Base-by-base conservation (phyloP, 2,888 invertebrate genomes). In the Cataglyphis rosenhaueri region DNA sequence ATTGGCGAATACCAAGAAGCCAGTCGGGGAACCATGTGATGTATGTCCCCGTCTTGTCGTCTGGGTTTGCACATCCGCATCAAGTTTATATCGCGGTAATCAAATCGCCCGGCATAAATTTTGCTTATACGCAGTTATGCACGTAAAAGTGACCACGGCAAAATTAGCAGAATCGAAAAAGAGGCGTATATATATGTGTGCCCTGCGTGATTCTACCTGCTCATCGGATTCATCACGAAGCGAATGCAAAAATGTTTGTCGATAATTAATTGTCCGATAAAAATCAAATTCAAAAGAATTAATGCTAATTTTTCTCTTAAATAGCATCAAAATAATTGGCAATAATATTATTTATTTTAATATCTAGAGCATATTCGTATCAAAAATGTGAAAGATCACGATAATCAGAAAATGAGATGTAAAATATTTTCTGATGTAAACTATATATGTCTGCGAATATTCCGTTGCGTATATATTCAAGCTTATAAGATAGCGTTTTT, bases 61-160 rank as follows among this genome's bases (percentile, higher is more conserved):
- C 92, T 91, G 90, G 91, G 91, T 91, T 90, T 89, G 92, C 89
- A 92, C 91, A 91, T 92, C 91, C 91, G 91, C 93, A 93, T 94
- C 93, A 93, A 93, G 91, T 92, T 94, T 93, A 93, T 94, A 94
- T 94, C 94, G 92, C 92, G 92, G 94, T 94, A 94, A 94, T 94
- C 94, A 94, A 94, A 94, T 94, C 93, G 91, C 92, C 91, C 90
- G 91, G 91, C 92, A 94, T 92, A 92, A 93, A 93, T 93, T 93
- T 92, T 84, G 88, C 89, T 86, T 91, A 91, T 92, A 92, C 92
- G 89, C 90, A 92, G 93, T 93, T 93, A 93, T 93, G 91, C 91
- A 90, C 88, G 82, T 84, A 82, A 89, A 79, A 79, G 78, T 79
- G 84, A 83, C 83, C 85, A 70, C 71, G 59, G 70, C 82, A 81